Percentiles rank a stretch among this genome's conserved stretches.
Conservation (phyloP, 2,797 vertebrate species). For the Myotis myotis region DNA sequence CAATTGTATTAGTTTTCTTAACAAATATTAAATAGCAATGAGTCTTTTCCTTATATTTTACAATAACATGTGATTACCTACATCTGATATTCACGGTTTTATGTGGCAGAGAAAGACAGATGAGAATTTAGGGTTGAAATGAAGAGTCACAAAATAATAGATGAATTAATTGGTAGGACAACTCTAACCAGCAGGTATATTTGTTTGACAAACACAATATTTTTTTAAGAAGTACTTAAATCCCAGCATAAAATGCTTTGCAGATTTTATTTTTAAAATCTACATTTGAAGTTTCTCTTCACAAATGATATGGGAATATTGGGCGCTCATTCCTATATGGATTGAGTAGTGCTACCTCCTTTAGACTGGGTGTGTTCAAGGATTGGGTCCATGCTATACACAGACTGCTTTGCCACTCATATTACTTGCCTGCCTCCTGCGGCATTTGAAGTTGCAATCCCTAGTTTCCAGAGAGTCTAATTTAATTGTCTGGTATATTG, state of each 20-base stretch:
- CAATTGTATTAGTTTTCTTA: conserved; percentile 6
- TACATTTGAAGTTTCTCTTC: background rate
- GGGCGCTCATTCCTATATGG: background rate
- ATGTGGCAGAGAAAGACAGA: background rate
- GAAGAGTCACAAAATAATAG: background rate
- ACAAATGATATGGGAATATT: background rate
- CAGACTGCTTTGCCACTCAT: background rate
- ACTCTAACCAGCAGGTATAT: background rate
- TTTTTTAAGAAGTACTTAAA: conserved; percentile 35
- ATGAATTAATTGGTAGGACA: background rate
- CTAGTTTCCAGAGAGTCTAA: background rate
- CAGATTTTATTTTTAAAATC: background rate
- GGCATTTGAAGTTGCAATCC: background rate
- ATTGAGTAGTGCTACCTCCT: background rate
- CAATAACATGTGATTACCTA: background rate
- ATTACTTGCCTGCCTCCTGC: background rate
- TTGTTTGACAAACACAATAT: background rate
- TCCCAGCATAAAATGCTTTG: background rate
- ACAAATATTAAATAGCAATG: background rate
- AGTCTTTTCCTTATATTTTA: conserved; percentile 11
- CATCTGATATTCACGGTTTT: background rate
- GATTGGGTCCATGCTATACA: accelerated
- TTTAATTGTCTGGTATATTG: background rate
- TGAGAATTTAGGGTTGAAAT: background rate
- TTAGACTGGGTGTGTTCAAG: background rate